Evolutionary conservation across 2,113 vertebrate genomes (phyloP), one percentile per base, ranked within the genome.

Genomic region (Cygnus atratus): DNA sequence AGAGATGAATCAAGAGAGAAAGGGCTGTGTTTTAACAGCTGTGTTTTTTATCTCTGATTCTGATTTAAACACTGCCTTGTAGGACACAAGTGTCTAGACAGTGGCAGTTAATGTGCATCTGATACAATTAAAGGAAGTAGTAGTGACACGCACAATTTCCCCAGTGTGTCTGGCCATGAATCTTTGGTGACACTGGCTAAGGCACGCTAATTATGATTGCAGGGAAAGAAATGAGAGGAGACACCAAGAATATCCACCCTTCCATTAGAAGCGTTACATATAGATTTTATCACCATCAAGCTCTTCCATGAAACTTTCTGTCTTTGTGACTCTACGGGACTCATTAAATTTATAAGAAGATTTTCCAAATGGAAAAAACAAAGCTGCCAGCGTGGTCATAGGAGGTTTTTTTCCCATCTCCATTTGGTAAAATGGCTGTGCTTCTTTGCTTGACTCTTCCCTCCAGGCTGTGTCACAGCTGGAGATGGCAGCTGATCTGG

Each of bases 281-380:
- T 52, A 29, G 55, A 6, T 16, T 83, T 88, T 61, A 54, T 65
- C 24, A 31, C 13, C 52, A 57, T 28, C 44, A 48, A 79, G 57
- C 12, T 26, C 48, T 68, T 83, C 11, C 13, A 19, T 0, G 3
- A 88, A 76, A 4, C 2, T 63, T 73, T 67, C 33, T 22, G 2
- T 25, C 65, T 81, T 68, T 62, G 17, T 31, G 9, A 61, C 33
- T 18, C 35, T 70, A 26, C 13, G 22, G 20, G 26, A 72, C 54
- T 72, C 15, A 9, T 10, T 16, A 71, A 85, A 86, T n/a, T 41
- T n/a, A 1, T 41, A 63, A 61, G 11, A 77, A 70, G 39, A 24
- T 86, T 94, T 92, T 83, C 90, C 24, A 10, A 68, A 92, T 24
- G 55, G 41, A 95, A 95, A 77, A 80, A 37, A 8, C 31, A 84